Percentiles rank a stretch among this genome's conserved stretches.
Evolutionary conservation across 1,140 invertebrate genomes (phyloP).

Genomic region (Diorhabda elongata): DNA sequence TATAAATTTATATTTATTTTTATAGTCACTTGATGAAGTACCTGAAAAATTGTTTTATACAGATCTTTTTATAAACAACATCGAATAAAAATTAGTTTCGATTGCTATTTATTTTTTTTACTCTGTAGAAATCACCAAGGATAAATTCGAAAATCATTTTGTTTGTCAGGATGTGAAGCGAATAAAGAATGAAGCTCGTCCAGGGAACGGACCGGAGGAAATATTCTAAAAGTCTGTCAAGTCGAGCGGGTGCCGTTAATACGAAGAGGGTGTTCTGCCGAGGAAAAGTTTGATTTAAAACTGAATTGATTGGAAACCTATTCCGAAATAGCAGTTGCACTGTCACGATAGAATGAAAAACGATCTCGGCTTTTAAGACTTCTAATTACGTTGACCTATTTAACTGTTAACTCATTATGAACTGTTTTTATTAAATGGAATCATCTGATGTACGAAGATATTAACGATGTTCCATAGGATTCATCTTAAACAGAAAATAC

Average conservation of each 20-base stretch:
- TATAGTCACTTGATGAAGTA: no score
- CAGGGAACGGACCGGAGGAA: slow-evolving; percentile 9
- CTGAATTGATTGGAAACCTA: slow-evolving; percentile 36
- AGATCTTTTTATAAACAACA: no score
- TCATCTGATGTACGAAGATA: no score
- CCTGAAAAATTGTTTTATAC: no score
- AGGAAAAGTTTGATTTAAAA: slow-evolving; percentile 35
- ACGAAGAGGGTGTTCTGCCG: slow-evolving; percentile 25
- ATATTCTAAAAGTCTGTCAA: slow-evolving; percentile 22
- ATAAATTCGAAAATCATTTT: slow-evolving; percentile 1
- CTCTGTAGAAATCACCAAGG: not conserved
- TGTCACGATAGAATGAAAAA: slow-evolving; percentile 32
- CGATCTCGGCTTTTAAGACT: not conserved
- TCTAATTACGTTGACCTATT: not conserved
- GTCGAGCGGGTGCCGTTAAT: slow-evolving; percentile 6
- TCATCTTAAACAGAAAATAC: no score
- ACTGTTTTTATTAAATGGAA: no score
- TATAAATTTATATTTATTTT: no score
- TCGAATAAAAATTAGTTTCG: no score
- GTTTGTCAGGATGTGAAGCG: not conserved
- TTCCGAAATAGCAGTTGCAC: slow-evolving; percentile 30
- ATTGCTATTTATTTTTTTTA: no score
- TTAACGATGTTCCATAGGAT: no score
- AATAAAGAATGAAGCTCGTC: slow-evolving; percentile 3
- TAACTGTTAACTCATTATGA: not conserved